Conservation (phyloP, 2,888 invertebrate genomes). For the Plagodis dolabraria region DNA sequence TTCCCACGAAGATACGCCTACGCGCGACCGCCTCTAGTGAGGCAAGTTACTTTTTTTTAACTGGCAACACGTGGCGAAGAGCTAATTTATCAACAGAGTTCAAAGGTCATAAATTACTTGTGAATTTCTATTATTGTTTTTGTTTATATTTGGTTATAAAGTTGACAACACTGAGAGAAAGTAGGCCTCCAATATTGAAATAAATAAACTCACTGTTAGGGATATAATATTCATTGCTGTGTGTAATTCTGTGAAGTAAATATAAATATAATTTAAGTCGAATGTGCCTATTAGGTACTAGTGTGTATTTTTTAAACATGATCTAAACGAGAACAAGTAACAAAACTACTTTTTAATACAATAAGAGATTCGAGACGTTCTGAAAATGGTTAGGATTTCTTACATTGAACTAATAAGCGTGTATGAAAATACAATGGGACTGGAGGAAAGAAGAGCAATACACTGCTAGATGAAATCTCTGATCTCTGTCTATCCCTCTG, state of each 20-base stretch:
- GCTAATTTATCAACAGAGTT: constrained; percentile 26
- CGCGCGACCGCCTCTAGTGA: constrained; percentile 27
- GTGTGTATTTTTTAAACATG: too few species aligned
- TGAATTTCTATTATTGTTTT: constrained; percentile 15
- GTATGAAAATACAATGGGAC: too few species aligned
- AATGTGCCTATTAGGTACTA: too few species aligned
- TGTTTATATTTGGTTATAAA: constrained; percentile 7
- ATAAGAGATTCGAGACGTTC: too few species aligned
- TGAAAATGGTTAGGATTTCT: too few species aligned
- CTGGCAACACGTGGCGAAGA: constrained; percentile 30
- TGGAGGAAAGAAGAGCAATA: neutral
- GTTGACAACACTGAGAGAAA: neutral
- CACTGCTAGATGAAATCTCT: neutral
- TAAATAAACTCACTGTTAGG: too few species aligned
- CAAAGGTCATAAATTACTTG: constrained; percentile 21
- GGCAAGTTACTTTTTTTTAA: constrained; percentile 27
- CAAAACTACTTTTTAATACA: too few species aligned
- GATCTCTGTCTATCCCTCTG: neutral
- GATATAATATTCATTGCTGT: neutral
- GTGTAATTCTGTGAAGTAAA: neutral
- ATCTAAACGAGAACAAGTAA: too few species aligned
- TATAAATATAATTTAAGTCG: too few species aligned
- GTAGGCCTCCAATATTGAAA: neutral
- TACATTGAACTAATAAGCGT: too few species aligned
- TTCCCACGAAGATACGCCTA: constrained; percentile 36